Base-by-base conservation (phyloP, 2,797 vertebrate species). In the Salarias fasciatus region DNA sequence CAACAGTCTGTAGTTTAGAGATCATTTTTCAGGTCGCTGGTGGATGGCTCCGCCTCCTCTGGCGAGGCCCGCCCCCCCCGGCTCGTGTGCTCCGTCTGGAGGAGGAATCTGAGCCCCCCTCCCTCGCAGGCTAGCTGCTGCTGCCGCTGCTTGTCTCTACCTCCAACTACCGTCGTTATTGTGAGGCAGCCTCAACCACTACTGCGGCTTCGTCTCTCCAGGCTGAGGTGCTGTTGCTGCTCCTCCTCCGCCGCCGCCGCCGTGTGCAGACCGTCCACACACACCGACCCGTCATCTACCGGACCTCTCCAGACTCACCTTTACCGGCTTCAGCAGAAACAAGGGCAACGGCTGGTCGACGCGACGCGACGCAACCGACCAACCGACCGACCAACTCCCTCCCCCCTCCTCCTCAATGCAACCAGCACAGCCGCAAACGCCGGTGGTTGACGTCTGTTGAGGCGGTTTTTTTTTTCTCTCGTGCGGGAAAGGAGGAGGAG, bases 401-500 rank as follows among this genome's bases (percentile, higher is more conserved):
- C 33, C 33, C 4, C 33, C 33, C 9, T 9, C 33, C n/a, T n/a
- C n/a, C n/a, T n/a, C n/a, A n/a, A n/a, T n/a, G n/a, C n/a, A n/a
- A n/a, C n/a, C n/a, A 14, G 51, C 48, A 65, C 51, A 57, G 18
- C 41, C 38, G 14, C 37, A 12, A 11, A 5, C 38, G 38, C 38
- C 53, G 8, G 46, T 62, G 28, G 47, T 47, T 77, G 79, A 80
- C 52, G 66, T 62, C 58, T 11, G 35, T 47, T 53, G 29, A 12
- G 10, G n/a, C 29, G 24, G 43, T 43, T 45, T 49, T 13, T 11
- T 31, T 55, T 48, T 48, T n/a, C 18, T 54, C 29, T 15, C 30
- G 50, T 30, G 46, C 24, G 29, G 74, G 54, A 82, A 84, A 89
- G 55, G 82, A 88, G 90, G 90, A 82, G 90, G 90, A 90, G 90